phyloP scores from a whole-genome alignment of 2,797 vertebrate species.

The Lacerta bilineata region DNA sequence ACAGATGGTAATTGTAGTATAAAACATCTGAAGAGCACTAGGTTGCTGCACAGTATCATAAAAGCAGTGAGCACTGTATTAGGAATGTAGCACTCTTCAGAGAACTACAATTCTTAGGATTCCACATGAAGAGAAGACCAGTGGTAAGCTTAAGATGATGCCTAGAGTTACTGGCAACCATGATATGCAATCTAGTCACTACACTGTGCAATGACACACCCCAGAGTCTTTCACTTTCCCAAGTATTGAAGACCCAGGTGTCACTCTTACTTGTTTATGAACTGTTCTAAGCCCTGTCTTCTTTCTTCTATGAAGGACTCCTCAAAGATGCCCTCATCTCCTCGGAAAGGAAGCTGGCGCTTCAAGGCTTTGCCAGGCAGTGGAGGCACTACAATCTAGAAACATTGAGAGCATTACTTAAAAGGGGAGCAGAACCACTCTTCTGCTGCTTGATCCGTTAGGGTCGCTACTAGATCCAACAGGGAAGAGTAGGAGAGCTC shows the following conservation, averaged over 20 bases:
- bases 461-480: not conserved
- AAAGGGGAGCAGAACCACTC: not conserved
- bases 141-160: not conserved
- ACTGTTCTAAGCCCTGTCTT: conserved; percentile 95
- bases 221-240: not conserved
- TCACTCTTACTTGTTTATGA: conserved; percentile 95
- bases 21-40: too few relatives aligned
- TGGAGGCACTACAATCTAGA: conserved; percentile 97
- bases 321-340: conserved; percentile 97
- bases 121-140: too few relatives aligned
- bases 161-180: not conserved
- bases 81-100: too few relatives aligned
- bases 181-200: not conserved
- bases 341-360: conserved; percentile 96
- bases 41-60: too few relatives aligned
- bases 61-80: too few relatives aligned
- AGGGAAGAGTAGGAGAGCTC: not conserved
- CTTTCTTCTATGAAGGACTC: conserved; percentile 98
- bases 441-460: not conserved
- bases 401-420: conserved; percentile 19
- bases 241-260: not conserved
- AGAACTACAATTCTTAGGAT: not conserved
- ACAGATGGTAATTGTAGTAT: too few relatives aligned
- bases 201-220: too few relatives aligned
- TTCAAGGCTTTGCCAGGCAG: conserved; percentile 98